Base-by-base conservation (phyloP, 1,140 invertebrate species). In the Hypothenemus hampei region DNA sequence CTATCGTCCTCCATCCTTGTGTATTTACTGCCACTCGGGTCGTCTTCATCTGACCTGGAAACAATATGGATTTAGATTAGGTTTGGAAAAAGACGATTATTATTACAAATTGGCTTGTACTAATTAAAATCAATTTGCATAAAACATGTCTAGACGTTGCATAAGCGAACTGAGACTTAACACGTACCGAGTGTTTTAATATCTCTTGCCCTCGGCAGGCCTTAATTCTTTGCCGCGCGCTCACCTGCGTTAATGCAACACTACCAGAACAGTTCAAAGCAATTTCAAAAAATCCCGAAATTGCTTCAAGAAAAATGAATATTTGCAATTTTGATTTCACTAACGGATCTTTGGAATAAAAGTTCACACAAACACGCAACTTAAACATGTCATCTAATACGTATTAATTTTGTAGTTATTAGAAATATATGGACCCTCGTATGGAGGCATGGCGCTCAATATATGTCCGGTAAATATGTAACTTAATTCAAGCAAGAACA, bases 1-100 rank as follows among this genome's bases (percentile, higher is more conserved):
- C 83, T 89, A 65, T 93, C 90, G 74, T 93, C 91, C 71, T 96
- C 92, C 83, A 91, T 86, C 79, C 86, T 84, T 66, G 81, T 79
- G 72, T 86, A 88, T 80, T 89, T 90, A 66, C 78, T 81, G 58
- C 81, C 82, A 75, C 82, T 87, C 67, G 83, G 82, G 77, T 87
- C 85, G 78, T 89, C 87, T 77, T 89, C 87, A 82, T 89, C 86
- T 71, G 85, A 87, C 77, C 85, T 87, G 71, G 29, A 65, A 65
- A 7, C 19, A 53, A 41, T 19, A 47, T 11, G 20, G 5, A 48
- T 48, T 48, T 45, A 46, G 16, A 20, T 37, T 13, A 37, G 15
- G 16, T 37, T 8, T 13, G 16, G 2, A 37, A 16, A 37, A 13
- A 11, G 16, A 37, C 8, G 35, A 16, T 7, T 8, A 13, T 8